These are phyloP conservation scores for Physella acuta DNA, from an alignment of 1,140 invertebrate species.

Conservation along the genomic window DNA sequence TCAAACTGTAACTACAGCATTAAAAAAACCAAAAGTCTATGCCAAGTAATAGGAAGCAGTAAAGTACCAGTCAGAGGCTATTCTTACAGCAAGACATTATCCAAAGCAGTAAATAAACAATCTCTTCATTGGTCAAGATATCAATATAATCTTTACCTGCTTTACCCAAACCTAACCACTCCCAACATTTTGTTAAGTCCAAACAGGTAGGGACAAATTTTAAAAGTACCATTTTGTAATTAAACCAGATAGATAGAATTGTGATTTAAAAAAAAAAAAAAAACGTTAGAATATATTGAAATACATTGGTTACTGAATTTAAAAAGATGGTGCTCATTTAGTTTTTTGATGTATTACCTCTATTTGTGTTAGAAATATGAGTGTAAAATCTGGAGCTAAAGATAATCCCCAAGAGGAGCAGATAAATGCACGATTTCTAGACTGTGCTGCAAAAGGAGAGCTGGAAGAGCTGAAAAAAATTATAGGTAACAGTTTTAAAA, in stretches of 20 bases:
- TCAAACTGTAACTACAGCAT: too few relatives aligned
- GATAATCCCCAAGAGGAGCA: not conserved
- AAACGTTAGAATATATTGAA: not conserved
- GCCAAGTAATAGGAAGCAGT: too few relatives aligned
- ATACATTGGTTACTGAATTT: not conserved
- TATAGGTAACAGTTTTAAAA: conserved; percentile 1
- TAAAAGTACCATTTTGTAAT: not conserved
- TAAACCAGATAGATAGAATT: not conserved
- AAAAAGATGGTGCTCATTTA: not conserved
- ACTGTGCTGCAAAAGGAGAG: conserved; percentile 14
- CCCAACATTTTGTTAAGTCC: too few relatives aligned
- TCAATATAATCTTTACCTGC: not conserved
- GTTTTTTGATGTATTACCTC: not conserved
- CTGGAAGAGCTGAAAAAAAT: conserved; percentile 5
- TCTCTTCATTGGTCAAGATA: not conserved
- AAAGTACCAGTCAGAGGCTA: not conserved
- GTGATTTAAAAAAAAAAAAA: too few relatives aligned
- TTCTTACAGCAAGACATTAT: not conserved
- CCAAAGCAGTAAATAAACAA: not conserved
- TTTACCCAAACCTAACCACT: not conserved
- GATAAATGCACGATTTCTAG: conserved; percentile 9
- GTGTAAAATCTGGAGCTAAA: not conserved
- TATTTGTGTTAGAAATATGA: conserved; percentile 10
- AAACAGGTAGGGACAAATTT: too few relatives aligned
- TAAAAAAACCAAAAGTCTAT: too few relatives aligned